phyloP scores from a whole-genome alignment of 2,113 vertebrate species.

The Parus major region DNA sequence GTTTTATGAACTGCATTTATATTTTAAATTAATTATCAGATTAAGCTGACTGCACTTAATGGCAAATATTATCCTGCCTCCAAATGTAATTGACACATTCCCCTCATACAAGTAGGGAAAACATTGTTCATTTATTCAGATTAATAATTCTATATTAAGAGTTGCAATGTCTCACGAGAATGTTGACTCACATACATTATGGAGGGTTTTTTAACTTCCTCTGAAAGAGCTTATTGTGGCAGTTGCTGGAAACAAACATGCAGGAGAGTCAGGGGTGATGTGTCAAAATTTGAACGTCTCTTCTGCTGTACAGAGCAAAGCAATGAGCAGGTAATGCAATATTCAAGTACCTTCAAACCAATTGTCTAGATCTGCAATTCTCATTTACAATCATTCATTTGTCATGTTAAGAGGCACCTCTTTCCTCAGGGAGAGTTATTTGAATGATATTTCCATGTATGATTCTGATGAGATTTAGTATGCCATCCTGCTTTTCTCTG shows the following conservation, averaged over 20 bases:
- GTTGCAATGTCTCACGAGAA: not conserved
- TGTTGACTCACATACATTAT: not conserved
- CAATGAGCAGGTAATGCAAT: not conserved
- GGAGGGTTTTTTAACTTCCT: not conserved
- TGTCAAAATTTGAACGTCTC: not conserved
- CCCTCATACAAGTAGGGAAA: not conserved
- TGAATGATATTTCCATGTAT: not conserved
- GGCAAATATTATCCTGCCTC: not conserved
- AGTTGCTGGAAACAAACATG: not conserved
- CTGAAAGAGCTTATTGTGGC: not conserved
- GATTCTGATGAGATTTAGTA: not conserved
- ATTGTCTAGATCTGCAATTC: not conserved
- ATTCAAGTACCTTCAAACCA: not conserved
- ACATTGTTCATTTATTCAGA: not conserved
- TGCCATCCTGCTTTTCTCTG: not conserved
- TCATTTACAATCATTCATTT: rapidly evolving
- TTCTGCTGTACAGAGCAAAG: not conserved
- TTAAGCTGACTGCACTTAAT: not conserved
- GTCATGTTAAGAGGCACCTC: not conserved
- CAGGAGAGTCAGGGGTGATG: not conserved
- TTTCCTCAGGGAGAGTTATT: not conserved
- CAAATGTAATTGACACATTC: not conserved
- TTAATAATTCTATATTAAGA: not conserved
- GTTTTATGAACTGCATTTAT: not conserved
- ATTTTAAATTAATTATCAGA: not conserved